A percentile compares a stretch with the other conserved stretches of the same genome.
These are phyloP conservation scores for Acestrorhynchus altus DNA, from an alignment of 2,797 vertebrate species.

Conservation along the genomic window DNA sequence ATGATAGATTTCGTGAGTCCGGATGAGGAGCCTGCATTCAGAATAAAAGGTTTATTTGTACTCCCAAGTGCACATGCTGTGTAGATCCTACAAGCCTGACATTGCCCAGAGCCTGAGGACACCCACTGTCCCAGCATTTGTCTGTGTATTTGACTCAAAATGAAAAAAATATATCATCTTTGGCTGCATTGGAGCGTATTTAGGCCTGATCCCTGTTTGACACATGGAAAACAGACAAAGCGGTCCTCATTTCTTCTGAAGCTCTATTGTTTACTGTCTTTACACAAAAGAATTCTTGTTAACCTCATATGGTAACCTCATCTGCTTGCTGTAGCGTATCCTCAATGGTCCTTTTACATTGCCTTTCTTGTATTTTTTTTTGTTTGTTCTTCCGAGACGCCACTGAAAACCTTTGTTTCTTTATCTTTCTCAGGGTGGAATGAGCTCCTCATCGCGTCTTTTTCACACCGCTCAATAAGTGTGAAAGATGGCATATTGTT, in stretches of 20 bases:
- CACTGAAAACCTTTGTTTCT: slow-evolving; percentile 8
- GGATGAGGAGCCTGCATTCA: not conserved
- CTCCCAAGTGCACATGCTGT: slow-evolving; percentile 35
- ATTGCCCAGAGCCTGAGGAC: slow-evolving; percentile 26
- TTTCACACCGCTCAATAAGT: slow-evolving; percentile 64
- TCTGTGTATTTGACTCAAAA: not conserved
- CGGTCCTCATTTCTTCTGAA: not conserved
- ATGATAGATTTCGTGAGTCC: not conserved
- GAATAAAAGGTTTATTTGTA: slow-evolving; percentile 33
- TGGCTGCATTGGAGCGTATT: not conserved
- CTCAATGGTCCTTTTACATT: not conserved
- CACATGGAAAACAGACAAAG: slow-evolving; percentile 11
- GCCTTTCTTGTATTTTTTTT: not conserved
- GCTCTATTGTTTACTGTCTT: slow-evolving; percentile 5
- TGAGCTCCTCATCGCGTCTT: slow-evolving; percentile 67
- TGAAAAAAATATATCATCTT: not conserved
- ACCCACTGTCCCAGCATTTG: not conserved
- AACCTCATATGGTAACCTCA: slow-evolving; percentile 17
- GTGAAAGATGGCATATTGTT: slow-evolving; percentile 86
- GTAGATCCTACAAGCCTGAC: slow-evolving; percentile 27
- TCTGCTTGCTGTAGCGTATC: not conserved
- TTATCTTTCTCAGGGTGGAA: slow-evolving; percentile 60
- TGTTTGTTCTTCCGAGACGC: not conserved
- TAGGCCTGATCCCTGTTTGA: not conserved
- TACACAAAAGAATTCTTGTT: slow-evolving; percentile 1